Evolutionary conservation across 2,797 vertebrate genomes (phyloP).

Genomic region (Rhinogobio ventralis): DNA sequence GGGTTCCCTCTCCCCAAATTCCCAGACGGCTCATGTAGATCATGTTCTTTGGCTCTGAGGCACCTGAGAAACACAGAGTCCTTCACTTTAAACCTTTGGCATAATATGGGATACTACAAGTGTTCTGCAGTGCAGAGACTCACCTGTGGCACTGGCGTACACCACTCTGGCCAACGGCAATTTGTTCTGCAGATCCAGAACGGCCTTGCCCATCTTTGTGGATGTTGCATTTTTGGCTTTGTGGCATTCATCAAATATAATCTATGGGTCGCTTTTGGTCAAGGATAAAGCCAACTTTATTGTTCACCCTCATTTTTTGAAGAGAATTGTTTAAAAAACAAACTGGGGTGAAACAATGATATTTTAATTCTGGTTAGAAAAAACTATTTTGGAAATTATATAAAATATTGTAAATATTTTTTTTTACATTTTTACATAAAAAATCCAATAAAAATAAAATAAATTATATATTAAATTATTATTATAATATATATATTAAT

Average conservation of each 20-base stretch:
- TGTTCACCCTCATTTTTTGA: neutral
- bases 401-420: neutral
- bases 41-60: constrained; percentile 99
- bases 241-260: constrained; percentile 99
- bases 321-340: neutral
- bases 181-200: constrained; percentile 96
- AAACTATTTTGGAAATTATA: neutral
- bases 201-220: constrained; percentile 98
- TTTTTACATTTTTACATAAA: too few species aligned
- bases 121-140: constrained; percentile 1
- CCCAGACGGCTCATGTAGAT: constrained; percentile 99
- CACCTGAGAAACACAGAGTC: constrained; percentile 76
- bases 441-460: too few species aligned
- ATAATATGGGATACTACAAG: neutral
- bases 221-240: constrained; percentile 99
- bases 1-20: constrained; percentile 97
- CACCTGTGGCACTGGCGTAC: constrained; percentile 98
- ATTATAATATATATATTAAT: too few species aligned
- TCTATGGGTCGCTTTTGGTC: constrained; percentile 76
- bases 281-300: constrained; percentile 69
- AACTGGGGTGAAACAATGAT: neutral
- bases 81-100: neutral
- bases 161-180: constrained; percentile 94
- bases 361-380: neutral
- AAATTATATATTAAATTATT: too few species aligned